A percentile compares a stretch with the other conserved stretches of the same genome.
phyloP scores from a whole-genome alignment of 92 coral and sea anemone genomes.

The Meandrina meandrites region DNA sequence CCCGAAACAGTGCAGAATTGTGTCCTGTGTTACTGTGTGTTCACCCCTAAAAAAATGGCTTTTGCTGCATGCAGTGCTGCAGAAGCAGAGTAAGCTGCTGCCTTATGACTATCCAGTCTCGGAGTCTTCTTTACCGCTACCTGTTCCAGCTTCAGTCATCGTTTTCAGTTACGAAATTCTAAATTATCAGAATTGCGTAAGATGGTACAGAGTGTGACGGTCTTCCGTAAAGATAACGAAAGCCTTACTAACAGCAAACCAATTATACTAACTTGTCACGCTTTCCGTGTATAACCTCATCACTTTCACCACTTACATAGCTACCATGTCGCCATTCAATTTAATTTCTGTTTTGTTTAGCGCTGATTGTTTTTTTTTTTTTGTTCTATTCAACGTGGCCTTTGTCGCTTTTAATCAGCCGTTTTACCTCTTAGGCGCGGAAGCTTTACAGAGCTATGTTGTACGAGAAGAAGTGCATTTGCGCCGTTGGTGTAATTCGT shows the following conservation, averaged over 20 bases:
- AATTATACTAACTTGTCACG: not conserved
- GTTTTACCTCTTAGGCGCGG: constrained; percentile 82
- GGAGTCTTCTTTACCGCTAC: no score
- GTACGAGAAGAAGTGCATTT: constrained; percentile 84
- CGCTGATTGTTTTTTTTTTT: not conserved
- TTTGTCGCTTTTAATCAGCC: not conserved
- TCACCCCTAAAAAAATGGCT: not conserved
- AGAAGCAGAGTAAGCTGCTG: no score
- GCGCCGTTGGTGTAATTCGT: constrained; percentile 85
- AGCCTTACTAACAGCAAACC: not conserved
- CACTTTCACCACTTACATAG: not conserved
- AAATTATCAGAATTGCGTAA: not conserved
- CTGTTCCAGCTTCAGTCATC: no score
- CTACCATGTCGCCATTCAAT: not conserved
- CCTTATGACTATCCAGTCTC: no score
- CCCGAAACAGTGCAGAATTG: no score
- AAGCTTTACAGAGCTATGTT: constrained; percentile 81
- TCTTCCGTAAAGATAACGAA: not conserved
- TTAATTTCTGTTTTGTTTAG: not conserved
- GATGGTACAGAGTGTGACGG: not conserved
- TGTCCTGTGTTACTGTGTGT: not conserved
- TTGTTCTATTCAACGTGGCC: not conserved
- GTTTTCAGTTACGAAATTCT: not conserved
- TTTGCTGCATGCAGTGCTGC: not conserved
- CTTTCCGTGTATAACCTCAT: not conserved